Conservation (phyloP, 2,797 vertebrate genomes). For the Onychomys leucogaster region DNA sequence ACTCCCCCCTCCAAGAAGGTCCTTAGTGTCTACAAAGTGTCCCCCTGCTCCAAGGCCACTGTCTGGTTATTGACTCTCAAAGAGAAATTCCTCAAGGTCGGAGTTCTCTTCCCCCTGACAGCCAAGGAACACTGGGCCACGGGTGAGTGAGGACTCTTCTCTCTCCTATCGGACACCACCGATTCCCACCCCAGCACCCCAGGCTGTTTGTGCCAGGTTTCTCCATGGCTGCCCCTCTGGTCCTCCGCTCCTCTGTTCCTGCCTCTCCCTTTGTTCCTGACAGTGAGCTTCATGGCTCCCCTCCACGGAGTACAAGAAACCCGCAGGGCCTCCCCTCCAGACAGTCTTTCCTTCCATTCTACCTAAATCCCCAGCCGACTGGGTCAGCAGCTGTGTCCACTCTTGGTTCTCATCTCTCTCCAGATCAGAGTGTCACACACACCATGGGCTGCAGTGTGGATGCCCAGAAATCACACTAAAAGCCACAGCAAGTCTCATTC, state of each 20-base stretch:
- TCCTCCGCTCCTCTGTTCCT: fast-evolving
- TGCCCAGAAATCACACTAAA: background rate
- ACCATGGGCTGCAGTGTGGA: fast-evolving
- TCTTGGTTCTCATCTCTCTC: fast-evolving
- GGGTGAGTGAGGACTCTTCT: fast-evolving
- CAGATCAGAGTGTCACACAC: fast-evolving
- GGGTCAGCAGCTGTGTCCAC: fast-evolving
- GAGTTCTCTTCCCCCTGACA: background rate
- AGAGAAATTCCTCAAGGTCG: background rate
- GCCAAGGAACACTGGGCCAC: background rate
- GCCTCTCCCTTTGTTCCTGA: background rate
- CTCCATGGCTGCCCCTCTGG: background rate
- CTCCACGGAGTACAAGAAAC: background rate
- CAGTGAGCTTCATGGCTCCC: background rate
- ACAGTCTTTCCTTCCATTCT: background rate
- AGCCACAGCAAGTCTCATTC: fast-evolving
- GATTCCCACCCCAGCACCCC: background rate
- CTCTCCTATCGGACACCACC: background rate
- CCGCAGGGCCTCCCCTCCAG: background rate
- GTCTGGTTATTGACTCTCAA: background rate
- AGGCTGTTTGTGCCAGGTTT: background rate
- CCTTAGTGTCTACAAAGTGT: background rate
- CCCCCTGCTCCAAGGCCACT: background rate
- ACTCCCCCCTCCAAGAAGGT: background rate
- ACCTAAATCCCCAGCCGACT: background rate